phyloP scores from a whole-genome alignment of 2,797 vertebrate species.

The Tinamus major region DNA sequence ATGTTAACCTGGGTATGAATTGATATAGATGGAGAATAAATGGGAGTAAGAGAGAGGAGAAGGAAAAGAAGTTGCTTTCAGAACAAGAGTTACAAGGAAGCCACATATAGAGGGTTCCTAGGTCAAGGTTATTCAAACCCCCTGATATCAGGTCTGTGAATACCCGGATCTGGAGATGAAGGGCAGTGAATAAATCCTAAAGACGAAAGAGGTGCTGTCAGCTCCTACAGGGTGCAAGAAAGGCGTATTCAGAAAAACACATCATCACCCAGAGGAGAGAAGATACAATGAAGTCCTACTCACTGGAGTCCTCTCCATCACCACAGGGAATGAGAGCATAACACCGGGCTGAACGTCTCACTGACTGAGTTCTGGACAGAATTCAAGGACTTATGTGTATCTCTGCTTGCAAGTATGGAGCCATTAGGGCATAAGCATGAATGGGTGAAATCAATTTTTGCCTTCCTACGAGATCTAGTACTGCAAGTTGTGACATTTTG shows the following conservation, averaged over 20 bases:
- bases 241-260: background rate
- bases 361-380: background rate
- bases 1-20: background rate
- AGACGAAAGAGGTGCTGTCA: background rate
- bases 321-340: background rate
- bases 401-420: background rate
- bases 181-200: background rate
- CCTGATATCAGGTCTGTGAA: background rate
- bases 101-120: background rate
- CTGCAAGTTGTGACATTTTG: background rate
- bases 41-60: background rate
- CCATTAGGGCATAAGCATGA: background rate
- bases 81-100: background rate
- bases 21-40: background rate
- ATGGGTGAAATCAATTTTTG: background rate
- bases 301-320: background rate
- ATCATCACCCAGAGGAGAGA: background rate
- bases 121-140: background rate
- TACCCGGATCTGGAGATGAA: background rate
- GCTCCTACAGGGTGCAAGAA: background rate
- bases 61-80: background rate
- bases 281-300: background rate
- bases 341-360: accelerated
- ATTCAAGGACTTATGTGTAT: background rate
- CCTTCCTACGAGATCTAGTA: background rate